These are phyloP conservation scores for Tachina fera DNA, from an alignment of 2,888 invertebrate genomes.

Conservation along the genomic window DNA sequence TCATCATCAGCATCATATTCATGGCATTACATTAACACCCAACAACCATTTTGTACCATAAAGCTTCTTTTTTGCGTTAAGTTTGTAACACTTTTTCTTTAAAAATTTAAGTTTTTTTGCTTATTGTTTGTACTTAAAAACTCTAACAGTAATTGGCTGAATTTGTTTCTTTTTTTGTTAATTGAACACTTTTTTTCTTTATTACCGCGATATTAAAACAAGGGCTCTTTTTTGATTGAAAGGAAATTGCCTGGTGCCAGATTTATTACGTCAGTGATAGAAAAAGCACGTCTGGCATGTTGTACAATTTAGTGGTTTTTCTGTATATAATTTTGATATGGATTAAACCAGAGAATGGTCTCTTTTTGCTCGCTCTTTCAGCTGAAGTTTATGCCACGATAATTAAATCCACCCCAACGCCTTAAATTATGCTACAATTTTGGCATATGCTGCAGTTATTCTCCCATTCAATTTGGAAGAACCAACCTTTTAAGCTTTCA, in stretches of 20 bases:
- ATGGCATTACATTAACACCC: slow-evolving; percentile 44
- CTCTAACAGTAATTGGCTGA: slow-evolving; percentile 57
- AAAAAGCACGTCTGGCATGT: no score
- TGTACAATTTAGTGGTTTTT: no score
- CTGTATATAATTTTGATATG: no score
- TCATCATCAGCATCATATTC: slow-evolving; percentile 49
- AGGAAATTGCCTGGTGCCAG: not conserved
- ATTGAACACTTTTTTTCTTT: slow-evolving; percentile 3
- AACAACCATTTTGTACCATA: slow-evolving; percentile 33
- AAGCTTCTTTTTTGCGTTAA: slow-evolving; percentile 28
- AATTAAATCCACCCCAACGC: no score
- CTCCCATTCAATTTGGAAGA: no score
- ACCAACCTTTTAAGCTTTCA: no score
- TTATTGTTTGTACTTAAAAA: slow-evolving; percentile 33
- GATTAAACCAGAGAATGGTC: no score
- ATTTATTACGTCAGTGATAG: not conserved
- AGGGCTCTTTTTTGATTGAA: not conserved
- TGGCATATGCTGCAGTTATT: no score
- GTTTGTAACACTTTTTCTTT: slow-evolving; percentile 37
- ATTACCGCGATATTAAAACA: not conserved
- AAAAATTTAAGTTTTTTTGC: not conserved
- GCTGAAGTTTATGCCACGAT: no score
- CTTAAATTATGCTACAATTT: no score
- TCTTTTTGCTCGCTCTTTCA: no score
- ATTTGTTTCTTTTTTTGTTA: slow-evolving; percentile 32